Base-by-base conservation (phyloP, 2,888 invertebrate species). In the Saturnia pavonia region DNA sequence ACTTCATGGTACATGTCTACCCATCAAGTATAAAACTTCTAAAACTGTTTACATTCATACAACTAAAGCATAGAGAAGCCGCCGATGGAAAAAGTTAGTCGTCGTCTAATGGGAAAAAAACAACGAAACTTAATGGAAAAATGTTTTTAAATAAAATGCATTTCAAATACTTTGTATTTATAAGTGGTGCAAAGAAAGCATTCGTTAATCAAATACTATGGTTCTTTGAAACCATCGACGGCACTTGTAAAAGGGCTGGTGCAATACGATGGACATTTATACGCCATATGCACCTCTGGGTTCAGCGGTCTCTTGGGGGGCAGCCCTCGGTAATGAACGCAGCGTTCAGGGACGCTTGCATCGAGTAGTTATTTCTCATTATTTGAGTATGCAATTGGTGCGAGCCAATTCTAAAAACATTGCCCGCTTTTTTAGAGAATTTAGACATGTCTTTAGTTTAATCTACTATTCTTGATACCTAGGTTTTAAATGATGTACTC, bases 211-310 rank as follows among this genome's bases (percentile, higher is more conserved):
- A 60, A 54, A 60, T 60, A 60, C 57, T 14, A 27, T 14, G 57
- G 57, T 69, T 51, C 66, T 69, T 65, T 69, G 34, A 69, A 51
- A 48, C 66, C 70, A 57, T 70, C 70, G 54, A 70, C 65, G 65
- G 63, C 67, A 69, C 51, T 67, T 68, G 66, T 65, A 65, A 54
- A 68, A 57, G 67, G 57, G 66, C 43, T 43, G 76, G 76, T 78
- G 87, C 88, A 88, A 92, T 92, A 89, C 91, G 91, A 92, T 86
- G 85, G 82, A 83, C 91, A 90, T 94, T 94, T 94, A 93, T 80
- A 87, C 89, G 93, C 93, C 94, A 94, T 94, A 94, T 94, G 94
- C 88, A 91, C 88, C 80, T 85, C 85, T 81, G 89, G 86, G 91
- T 86, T 85, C 85, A 73, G 74, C 77, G 74, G 76, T 78, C 87